Conservation (phyloP, 53 echinoderm and acorn worm genomes). For the Actinopyga echinites region DNA sequence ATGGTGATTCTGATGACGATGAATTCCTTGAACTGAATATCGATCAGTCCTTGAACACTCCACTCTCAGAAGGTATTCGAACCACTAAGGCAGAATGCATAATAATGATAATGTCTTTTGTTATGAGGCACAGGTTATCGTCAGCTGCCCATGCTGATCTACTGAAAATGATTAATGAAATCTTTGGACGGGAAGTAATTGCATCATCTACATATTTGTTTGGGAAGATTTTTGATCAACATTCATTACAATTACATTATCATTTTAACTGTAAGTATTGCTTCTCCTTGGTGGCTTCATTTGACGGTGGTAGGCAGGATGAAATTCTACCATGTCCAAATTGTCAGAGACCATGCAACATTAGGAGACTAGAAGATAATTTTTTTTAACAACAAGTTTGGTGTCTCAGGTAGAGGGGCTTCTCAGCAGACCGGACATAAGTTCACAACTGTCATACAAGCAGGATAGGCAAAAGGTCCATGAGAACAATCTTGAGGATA, state of each 20-base stretch:
- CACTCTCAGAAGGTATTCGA: conserved; percentile 15
- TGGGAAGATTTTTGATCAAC: not conserved
- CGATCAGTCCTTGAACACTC: conserved; percentile 44
- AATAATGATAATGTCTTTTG: conserved; percentile 56
- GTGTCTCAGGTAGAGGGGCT: conserved; percentile 7
- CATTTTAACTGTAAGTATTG: conserved; percentile 31
- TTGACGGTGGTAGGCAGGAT: not conserved
- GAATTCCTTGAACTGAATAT: no score
- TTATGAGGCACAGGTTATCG: conserved; percentile 52
- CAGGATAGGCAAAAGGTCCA: not conserved
- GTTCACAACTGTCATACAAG: not conserved
- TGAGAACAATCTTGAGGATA: not conserved
- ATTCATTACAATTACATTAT: not conserved
- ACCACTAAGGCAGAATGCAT: conserved; percentile 51
- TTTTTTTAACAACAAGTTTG: not conserved
- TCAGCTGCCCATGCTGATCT: conserved; percentile 22
- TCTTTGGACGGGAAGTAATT: not conserved
- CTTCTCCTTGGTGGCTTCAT: not conserved
- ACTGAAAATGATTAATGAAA: not conserved
- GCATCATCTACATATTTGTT: not conserved
- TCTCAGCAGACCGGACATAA: not conserved
- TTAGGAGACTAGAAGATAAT: not conserved
- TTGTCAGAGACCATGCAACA: not conserved
- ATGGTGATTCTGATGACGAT: no score
- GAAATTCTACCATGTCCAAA: conserved; percentile 15